Evolutionary conservation across 2,113 vertebrate genomes (phyloP).

Genomic region (Rhinogobius similis): DNA sequence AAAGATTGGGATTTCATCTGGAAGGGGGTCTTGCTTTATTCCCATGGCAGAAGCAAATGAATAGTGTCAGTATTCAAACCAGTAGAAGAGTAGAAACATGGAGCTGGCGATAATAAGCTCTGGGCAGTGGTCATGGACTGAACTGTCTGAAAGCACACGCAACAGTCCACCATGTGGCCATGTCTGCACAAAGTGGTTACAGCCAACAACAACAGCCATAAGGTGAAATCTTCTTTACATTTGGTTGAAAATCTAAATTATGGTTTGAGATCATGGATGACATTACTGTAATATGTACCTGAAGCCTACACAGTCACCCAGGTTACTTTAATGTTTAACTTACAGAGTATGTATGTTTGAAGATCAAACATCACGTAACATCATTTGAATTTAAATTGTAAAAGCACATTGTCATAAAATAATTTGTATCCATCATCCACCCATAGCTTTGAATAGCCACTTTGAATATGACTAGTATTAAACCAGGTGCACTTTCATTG

Average conservation of each 20-base stretch:
- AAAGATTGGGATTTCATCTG: conserved; percentile 26
- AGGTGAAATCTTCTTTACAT: conserved; percentile 33
- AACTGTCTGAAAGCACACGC: conserved; percentile 21
- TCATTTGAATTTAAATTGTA: background rate
- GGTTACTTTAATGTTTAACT: no score
- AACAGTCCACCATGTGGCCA: conserved; percentile 51
- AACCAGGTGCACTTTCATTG: conserved; percentile 4
- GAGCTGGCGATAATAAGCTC: conserved; percentile 66
- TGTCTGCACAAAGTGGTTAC: conserved; percentile 7
- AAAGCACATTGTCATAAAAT: background rate
- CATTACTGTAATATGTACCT: background rate
- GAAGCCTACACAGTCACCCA: no score
- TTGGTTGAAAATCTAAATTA: conserved; percentile 39
- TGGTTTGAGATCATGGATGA: background rate
- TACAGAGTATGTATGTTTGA: background rate
- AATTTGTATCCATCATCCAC: background rate
- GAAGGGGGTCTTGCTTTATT: conserved; percentile 35
- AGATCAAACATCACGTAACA: background rate
- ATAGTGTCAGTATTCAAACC: conserved; percentile 23
- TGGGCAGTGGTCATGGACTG: conserved; percentile 56
- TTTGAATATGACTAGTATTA: conserved; percentile 12
- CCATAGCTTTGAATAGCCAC: background rate
- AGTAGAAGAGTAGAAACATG: conserved; percentile 51
- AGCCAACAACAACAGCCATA: conserved; percentile 41
- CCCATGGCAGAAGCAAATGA: conserved; percentile 39